Percentiles rank a stretch among this genome's conserved stretches.
Conservation (phyloP, 2,797 vertebrate genomes). For the Chelonia mydas region DNA sequence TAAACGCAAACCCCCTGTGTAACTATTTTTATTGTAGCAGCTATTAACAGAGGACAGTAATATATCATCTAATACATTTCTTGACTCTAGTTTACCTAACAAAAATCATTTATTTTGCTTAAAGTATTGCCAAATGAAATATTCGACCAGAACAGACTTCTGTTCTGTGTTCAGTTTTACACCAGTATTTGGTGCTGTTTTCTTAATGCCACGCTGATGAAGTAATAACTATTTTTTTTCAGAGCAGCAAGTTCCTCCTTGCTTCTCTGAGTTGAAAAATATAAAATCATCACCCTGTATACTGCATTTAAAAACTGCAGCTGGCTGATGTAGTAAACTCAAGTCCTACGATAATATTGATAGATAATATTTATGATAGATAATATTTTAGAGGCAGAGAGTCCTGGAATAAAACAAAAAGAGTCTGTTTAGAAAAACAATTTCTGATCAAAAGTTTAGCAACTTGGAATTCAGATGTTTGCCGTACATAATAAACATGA, state of each 20-base stretch:
- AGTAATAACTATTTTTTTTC: background rate
- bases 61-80: rapidly evolving
- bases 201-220: background rate
- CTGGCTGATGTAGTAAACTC: slow-evolving; percentile 61
- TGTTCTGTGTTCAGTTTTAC: background rate
- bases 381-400: slow-evolving; percentile 55
- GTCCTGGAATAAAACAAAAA: slow-evolving; percentile 26
- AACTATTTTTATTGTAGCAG: background rate
- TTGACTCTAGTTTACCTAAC: background rate
- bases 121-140: slow-evolving; percentile 30
- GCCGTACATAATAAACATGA: background rate
- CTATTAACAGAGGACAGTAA: background rate
- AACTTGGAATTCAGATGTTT: slow-evolving; percentile 27
- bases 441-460: slow-evolving; percentile 5
- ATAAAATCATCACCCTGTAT: background rate
- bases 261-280: background rate
- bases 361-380: slow-evolving; percentile 38
- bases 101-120: background rate
- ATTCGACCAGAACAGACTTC: slow-evolving; percentile 5
- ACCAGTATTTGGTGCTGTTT: background rate
- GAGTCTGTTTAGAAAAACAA: slow-evolving; percentile 36
- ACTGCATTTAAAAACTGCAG: slow-evolving; percentile 54
- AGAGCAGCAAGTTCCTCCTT: background rate
- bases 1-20: background rate
- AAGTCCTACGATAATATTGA: slow-evolving; percentile 35